Evolutionary conservation across 2,888 invertebrate genomes (phyloP).

Genomic region (Neuroscelio doddi): DNA sequence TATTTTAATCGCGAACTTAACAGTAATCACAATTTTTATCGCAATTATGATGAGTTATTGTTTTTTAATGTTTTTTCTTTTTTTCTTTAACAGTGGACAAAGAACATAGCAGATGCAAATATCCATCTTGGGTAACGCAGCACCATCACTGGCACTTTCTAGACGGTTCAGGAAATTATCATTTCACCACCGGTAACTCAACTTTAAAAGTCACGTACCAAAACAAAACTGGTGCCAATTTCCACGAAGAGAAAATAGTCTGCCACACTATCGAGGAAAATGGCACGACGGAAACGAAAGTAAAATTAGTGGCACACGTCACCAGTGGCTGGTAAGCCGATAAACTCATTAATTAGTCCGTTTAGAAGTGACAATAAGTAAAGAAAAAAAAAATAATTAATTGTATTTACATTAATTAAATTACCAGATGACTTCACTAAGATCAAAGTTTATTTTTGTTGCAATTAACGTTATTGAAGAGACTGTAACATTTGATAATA

Average conservation of each 20-base stretch:
- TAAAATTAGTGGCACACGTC: conserved; percentile 82
- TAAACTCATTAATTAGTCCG: conserved; percentile 7
- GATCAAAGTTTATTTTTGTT: conserved; percentile 10
- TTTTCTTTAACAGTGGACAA: conserved; percentile 77
- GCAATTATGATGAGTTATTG: not conserved
- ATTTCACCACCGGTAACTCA: conserved; percentile 83
- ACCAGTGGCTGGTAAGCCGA: conserved; percentile 82
- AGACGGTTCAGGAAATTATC: conserved; percentile 82
- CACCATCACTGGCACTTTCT: conserved; percentile 87
- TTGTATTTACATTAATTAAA: not conserved
- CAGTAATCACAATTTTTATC: too few relatives aligned
- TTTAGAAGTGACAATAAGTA: not conserved
- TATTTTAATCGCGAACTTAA: too few relatives aligned
- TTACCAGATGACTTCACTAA: not conserved
- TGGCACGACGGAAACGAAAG: conserved; percentile 72
- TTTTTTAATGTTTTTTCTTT: conserved; percentile 17
- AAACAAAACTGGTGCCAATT: conserved; percentile 64
- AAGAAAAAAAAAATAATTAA: conserved; percentile 17
- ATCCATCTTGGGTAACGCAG: conserved; percentile 84
- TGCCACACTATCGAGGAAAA: conserved; percentile 65
- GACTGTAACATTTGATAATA: too few relatives aligned
- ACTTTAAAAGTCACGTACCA: conserved; percentile 76
- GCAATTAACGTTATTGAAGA: conserved; percentile 4
- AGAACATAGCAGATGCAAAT: conserved; percentile 83
- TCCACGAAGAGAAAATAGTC: conserved; percentile 67